Evolutionary conservation across 2,888 invertebrate genomes (phyloP), one percentile per base, ranked within the genome.

Genomic region (Troides aeacus): DNA sequence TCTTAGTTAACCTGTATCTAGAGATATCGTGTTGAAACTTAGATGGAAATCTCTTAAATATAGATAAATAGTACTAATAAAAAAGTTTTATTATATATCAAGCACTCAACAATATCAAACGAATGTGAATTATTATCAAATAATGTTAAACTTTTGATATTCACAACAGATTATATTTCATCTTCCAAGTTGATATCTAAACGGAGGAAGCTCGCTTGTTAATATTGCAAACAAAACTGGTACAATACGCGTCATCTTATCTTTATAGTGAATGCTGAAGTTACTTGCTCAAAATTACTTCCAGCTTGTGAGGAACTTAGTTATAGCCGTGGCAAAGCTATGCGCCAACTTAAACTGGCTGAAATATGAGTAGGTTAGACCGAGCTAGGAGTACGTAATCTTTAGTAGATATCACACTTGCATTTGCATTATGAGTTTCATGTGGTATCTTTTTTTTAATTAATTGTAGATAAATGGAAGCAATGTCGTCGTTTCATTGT

Each of bases 191-290:
- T 69, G 42, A 23, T 53, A 64, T 60, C 21, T 68, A 50, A 59
- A 56, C 53, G 36, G 15, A 23, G 64, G 50, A 17, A 59, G 23
- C 23, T 39, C 39, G 60, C 56, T 64, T 59, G 59, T 53, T 66
- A 61, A 66, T 68, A 64, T 59, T 64, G 17, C 64, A 68, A 64
- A 58, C 63, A 63, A 64, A 63, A 69, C 64, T 15, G 56, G 58
- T 46, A 68, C 68, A 60, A 64, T 58, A 21, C 36, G 63, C 50
- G 68, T 68, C 68, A 63, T 58, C 68, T 68, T 68, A 68, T 68
- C 68, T 64, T 68, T 68, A 68, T 68, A 56, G 64, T 60, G 17
- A 39, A 24, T 18, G 53, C n/a, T 59, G 60, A 59, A 59, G 59
- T 59, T 59, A 59, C 24, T 59, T 30, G 8, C 15, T 24, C 10